Percentiles rank a stretch among this genome's conserved stretches.
phyloP scores from a whole-genome alignment of 1,140 invertebrate genomes.

The Temnothorax curvispinosus region DNA sequence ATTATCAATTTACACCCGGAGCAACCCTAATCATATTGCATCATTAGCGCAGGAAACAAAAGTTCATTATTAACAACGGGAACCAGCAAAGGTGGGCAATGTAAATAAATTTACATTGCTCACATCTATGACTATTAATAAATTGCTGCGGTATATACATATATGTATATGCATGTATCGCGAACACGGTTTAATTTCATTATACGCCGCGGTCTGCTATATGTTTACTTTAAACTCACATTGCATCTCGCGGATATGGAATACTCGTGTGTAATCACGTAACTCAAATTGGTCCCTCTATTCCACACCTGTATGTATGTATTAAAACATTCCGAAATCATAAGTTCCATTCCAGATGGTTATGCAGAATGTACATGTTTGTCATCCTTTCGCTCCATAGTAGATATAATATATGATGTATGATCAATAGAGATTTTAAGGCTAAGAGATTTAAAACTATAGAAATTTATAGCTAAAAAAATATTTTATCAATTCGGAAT shows the following conservation, averaged over 20 bases:
- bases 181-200: conserved; percentile 35
- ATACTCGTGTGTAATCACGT: conserved; percentile 31
- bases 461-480: neutral
- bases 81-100: conserved; percentile 12
- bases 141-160: neutral
- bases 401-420: neutral
- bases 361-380: neutral
- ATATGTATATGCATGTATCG: neutral
- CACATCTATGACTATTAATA: conserved; percentile 32
- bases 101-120: conserved; percentile 37
- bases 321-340: conserved; percentile 29
- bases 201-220: neutral
- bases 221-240: conserved; percentile 44
- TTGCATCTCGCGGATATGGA: conserved; percentile 30
- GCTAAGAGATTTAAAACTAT: neutral
- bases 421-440: neutral
- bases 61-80: conserved; percentile 21
- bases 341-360: neutral
- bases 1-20: conserved; percentile 16
- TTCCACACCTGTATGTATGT: neutral
- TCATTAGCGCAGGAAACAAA: conserved; percentile 17
- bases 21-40: conserved; percentile 26
- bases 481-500: neutral
- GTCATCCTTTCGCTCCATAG: neutral
- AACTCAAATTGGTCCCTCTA: conserved; percentile 28